phyloP scores from a whole-genome alignment of 2,797 vertebrate genomes.

The Parauchenoglanis ngamensis region DNA sequence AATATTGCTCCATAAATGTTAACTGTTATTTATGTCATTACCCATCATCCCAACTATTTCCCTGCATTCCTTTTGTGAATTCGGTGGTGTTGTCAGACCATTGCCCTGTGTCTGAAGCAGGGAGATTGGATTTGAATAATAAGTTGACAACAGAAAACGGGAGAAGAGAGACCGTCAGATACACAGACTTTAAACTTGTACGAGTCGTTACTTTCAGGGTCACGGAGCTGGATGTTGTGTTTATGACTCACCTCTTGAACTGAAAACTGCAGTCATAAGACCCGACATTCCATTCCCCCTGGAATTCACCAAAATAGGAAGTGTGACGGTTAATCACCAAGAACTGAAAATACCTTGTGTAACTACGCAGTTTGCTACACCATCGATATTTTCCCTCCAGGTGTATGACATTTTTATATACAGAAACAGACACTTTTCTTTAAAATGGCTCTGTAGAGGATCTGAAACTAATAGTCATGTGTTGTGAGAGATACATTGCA shows the following conservation, averaged over 20 bases:
- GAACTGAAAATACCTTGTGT: slow-evolving; percentile 1
- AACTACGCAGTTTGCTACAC: neutral
- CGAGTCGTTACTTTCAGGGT: neutral
- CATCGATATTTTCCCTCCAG: slow-evolving; percentile 10
- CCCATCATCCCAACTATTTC: slow-evolving; percentile 1
- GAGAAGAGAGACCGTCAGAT: neutral
- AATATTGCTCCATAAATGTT: slow-evolving; percentile 47
- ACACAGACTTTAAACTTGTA: slow-evolving; percentile 6
- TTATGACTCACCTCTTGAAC: slow-evolving; percentile 34
- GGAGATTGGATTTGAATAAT: neutral
- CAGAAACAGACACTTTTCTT: neutral
- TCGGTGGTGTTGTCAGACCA: neutral
- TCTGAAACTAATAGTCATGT: neutral
- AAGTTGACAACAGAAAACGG: neutral
- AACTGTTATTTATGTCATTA: slow-evolving; percentile 39
- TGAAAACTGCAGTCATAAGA: slow-evolving; percentile 30
- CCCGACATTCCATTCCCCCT: slow-evolving; percentile 10
- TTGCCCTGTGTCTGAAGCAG: neutral
- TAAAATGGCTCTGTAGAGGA: neutral
- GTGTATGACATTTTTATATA: neutral
- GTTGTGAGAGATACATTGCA: neutral
- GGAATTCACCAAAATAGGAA: slow-evolving; percentile 42
- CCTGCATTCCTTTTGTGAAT: slow-evolving; percentile 12
- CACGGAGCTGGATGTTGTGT: slow-evolving; percentile 12
- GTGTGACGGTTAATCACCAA: slow-evolving; percentile 25